Base-by-base conservation (phyloP, 2,888 invertebrate genomes). In the Acrobasis suavella region DNA sequence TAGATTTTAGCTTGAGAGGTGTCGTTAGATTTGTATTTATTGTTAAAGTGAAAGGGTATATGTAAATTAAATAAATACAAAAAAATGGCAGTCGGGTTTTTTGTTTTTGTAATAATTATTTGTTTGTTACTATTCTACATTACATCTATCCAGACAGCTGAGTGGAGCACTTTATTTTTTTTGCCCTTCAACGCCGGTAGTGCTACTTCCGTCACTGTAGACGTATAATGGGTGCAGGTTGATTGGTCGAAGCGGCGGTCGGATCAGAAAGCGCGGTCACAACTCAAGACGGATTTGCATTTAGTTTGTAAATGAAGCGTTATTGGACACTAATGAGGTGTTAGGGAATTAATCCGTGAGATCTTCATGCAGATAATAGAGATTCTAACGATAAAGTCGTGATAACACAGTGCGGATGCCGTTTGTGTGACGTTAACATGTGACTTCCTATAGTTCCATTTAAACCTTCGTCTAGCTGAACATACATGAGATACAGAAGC, bases 261-360 rank as follows among this genome's bases (percentile, higher is more conserved):
- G 67, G 75, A 87, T 82, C 77, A 78, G 80, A 86, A 90, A 82
- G 89, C 87, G 87, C 76, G 79, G 76, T 72, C 83, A 83, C 76
- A 76, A 72, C 78, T 83, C 81, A 22, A 76, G 76, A 80, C 78
- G 78, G 81, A 89, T 91, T 90, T 90, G 89, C 91, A 91, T 91
- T 87, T 87, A 70, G 80, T 83, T 83, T 85, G 85, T 88, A 81
- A 85, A 86, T 78, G 78, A 76, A 79, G 77, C 80, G 76, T 72
- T 71, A 74, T 72, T 71, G 67, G 81, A 85, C 88, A 81, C 86
- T 91, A 90, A 91, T 90, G 87, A 89, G 86, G 91, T 91, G 91
- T 89, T 85, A 85, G 82, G 69, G 76, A 86, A 89, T 90, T 89
- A 90, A 91, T 90, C 77, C 80, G 73, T 74, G 67, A 83, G 91